These are phyloP conservation scores for Elgaria multicarinata DNA, from an alignment of 2,113 vertebrate species.

Conservation along the genomic window DNA sequence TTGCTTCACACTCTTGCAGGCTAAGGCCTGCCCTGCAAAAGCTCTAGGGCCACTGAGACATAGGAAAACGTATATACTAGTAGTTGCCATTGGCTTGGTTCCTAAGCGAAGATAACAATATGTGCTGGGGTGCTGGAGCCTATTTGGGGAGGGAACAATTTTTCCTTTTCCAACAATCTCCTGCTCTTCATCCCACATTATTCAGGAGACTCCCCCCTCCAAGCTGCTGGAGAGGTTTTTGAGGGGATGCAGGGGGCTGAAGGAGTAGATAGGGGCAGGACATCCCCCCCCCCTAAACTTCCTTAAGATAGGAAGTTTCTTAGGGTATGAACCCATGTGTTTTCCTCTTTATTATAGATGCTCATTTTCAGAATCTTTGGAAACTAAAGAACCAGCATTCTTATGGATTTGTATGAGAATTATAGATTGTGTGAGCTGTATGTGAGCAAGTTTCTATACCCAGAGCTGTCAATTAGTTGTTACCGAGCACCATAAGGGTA, in stretches of 20 bases:
- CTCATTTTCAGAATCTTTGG: not conserved
- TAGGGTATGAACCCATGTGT: not conserved
- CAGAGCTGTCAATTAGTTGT: conserved; percentile 15
- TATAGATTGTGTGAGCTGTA: not conserved
- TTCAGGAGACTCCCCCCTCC: not conserved
- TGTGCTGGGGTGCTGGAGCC: not conserved
- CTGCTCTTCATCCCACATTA: not conserved
- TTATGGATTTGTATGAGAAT: not conserved
- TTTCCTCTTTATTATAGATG: not conserved
- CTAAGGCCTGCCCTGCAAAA: not conserved
- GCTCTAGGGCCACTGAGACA: not conserved
- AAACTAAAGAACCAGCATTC: not conserved
- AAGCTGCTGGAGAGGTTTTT: not conserved
- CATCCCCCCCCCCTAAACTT: not conserved
- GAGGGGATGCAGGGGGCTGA: not conserved
- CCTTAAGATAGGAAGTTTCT: not conserved
- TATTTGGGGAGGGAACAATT: not conserved
- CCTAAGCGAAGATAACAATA: not conserved
- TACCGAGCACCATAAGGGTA: not conserved
- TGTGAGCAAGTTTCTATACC: not conserved
- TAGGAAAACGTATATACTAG: not conserved
- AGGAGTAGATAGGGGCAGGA: not conserved
- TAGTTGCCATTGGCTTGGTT: not conserved
- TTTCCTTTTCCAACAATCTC: not conserved
- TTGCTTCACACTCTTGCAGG: too few species aligned